phyloP scores from a whole-genome alignment of 2,888 invertebrate species.

The Alcis repandata region DNA sequence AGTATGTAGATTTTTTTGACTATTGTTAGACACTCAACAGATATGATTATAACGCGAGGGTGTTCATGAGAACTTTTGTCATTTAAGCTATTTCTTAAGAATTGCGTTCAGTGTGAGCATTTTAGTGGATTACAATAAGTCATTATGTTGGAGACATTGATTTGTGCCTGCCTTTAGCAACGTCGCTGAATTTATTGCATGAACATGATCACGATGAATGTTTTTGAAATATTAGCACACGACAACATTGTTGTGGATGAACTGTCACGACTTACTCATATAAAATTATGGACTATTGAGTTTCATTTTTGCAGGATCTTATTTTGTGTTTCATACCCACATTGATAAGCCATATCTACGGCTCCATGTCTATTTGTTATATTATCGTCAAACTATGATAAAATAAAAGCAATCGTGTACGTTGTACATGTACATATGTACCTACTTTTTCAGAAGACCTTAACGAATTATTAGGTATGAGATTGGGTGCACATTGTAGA shows the following conservation, averaged over 20 bases:
- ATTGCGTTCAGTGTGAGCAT: slow-evolving; percentile 43
- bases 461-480: slow-evolving; percentile 28
- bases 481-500: slow-evolving; percentile 42
- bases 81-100: slow-evolving; percentile 48
- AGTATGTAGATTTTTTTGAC: slow-evolving; percentile 47
- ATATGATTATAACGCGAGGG: slow-evolving; percentile 40
- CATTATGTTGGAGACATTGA: slow-evolving; percentile 28
- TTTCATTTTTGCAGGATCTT: neutral
- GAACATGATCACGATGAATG: slow-evolving; percentile 4
- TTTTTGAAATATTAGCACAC: slow-evolving; percentile 19
- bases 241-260: slow-evolving; percentile 22
- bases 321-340: neutral
- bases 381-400: neutral
- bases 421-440: neutral
- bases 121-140: slow-evolving; percentile 34
- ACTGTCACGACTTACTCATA: slow-evolving; percentile 23
- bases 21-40: slow-evolving; percentile 48
- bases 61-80: slow-evolving; percentile 51
- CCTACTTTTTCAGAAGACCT: slow-evolving; percentile 26
- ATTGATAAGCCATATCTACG: neutral
- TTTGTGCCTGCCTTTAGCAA: slow-evolving; percentile 21
- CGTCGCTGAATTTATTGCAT: slow-evolving; percentile 19
- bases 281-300: slow-evolving; percentile 4
- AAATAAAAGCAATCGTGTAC: neutral
- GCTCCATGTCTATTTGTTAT: too few relatives aligned